These are phyloP conservation scores for Diachasmimorpha longicaudata DNA, from an alignment of 1,140 invertebrate genomes.

Conservation along the genomic window DNA sequence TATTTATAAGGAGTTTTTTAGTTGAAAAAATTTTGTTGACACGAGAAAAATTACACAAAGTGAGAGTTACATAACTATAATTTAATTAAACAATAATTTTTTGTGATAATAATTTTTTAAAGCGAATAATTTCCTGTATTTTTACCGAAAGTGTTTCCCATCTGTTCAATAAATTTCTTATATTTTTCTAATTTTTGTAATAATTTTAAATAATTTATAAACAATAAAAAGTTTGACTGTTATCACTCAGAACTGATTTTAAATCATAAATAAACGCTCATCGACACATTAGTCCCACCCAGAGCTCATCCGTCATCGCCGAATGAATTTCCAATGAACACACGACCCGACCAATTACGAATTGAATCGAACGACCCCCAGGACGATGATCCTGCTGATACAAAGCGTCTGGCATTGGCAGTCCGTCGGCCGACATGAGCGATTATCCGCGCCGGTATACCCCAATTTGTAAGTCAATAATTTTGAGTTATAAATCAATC, in stretches of 20 bases:
- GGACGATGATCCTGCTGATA: constrained; percentile 3
- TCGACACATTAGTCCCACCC: constrained; percentile 35
- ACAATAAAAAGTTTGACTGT: too few species aligned
- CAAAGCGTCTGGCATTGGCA: background rate
- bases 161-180: too few species aligned
- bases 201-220: background rate
- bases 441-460: background rate
- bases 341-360: constrained; percentile 43
- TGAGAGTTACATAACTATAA: too few species aligned
- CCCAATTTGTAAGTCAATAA: constrained; percentile 14
- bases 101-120: too few species aligned
- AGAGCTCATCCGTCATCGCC: constrained; percentile 42
- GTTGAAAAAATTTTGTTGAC: too few species aligned
- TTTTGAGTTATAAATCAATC: constrained; percentile 6
- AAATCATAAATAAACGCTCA: background rate
- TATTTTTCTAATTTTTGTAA: too few species aligned
- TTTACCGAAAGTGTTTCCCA: too few species aligned
- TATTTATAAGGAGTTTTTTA: too few species aligned
- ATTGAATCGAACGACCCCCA: constrained; percentile 30
- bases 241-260: background rate
- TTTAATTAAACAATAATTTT: too few species aligned
- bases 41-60: too few species aligned
- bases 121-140: too few species aligned
- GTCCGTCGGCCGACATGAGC: background rate
- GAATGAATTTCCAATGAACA: constrained; percentile 25